Percentiles rank a stretch among this genome's conserved stretches.
These are phyloP conservation scores for Ephydatia muelleri DNA, from an alignment of 37 sponge, comb jelly and placozoan genomes.

Conservation along the genomic window DNA sequence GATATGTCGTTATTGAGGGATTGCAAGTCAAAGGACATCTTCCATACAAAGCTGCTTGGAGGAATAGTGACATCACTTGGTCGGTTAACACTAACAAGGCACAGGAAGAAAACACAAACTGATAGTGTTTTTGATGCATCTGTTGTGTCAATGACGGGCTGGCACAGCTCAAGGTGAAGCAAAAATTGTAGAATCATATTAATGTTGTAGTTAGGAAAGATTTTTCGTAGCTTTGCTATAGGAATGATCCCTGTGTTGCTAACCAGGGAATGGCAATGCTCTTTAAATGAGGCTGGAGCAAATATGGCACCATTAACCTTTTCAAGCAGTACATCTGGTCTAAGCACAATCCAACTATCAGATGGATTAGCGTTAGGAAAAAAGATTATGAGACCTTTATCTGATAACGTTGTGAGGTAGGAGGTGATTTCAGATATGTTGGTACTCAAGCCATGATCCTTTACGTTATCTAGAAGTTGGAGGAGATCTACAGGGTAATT, in stretches of 20 bases:
- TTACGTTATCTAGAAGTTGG: background rate
- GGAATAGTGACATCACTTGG: no score
- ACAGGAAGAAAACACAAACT: constrained; percentile 21
- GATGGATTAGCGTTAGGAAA: background rate
- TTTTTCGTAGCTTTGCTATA: background rate
- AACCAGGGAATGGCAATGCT: background rate
- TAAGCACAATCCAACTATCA: constrained; percentile 28
- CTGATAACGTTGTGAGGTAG: background rate
- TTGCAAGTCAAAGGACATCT: no score
- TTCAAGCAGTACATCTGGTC: constrained; percentile 9
- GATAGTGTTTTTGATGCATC: no score
- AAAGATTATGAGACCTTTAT: constrained; percentile 2
- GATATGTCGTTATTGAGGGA: no score
- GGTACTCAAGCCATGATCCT: background rate
- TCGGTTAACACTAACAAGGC: background rate
- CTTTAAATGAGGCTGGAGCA: constrained; percentile 20
- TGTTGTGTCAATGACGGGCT: background rate
- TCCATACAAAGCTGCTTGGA: no score
- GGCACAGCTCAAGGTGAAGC: constrained; percentile 23
- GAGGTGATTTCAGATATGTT: background rate
- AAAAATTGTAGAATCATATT: constrained; percentile 19
- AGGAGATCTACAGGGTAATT: constrained; percentile 1
- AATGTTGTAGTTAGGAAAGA: constrained; percentile 17
- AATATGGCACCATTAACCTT: constrained; percentile 20
- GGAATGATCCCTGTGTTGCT: constrained; percentile 22